These are phyloP conservation scores for Perizoma affinitatum DNA, from an alignment of 2,888 invertebrate species.

Conservation along the genomic window DNA sequence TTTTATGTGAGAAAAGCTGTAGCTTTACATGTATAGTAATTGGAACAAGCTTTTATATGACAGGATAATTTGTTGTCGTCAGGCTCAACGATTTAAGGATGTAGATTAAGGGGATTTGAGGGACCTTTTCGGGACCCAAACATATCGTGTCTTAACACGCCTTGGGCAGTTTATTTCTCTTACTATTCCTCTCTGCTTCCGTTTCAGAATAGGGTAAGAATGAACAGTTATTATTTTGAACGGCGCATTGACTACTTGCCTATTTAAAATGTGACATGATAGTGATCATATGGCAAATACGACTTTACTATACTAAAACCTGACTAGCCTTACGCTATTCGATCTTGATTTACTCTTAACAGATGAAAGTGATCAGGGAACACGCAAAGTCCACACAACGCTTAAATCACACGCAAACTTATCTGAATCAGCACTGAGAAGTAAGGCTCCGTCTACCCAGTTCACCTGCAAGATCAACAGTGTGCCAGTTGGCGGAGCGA, in stretches of 20 bases:
- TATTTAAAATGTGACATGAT: too few species aligned
- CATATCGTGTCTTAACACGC: too few species aligned
- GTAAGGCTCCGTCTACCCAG: slow-evolving; percentile 32
- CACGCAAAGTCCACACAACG: slow-evolving; percentile 41
- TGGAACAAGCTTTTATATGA: too few species aligned
- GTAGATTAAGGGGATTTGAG: too few species aligned
- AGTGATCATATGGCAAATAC: neutral
- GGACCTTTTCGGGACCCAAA: too few species aligned
- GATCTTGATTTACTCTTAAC: slow-evolving; percentile 19
- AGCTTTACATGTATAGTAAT: slow-evolving; percentile 13
- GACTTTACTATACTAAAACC: slow-evolving; percentile 7
- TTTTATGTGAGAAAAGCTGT: slow-evolving; percentile 32
- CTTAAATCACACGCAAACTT: slow-evolving; percentile 42
- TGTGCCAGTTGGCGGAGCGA: neutral
- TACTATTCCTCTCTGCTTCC: too few species aligned
- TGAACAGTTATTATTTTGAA: too few species aligned
- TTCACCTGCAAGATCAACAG: neutral
- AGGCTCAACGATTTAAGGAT: too few species aligned
- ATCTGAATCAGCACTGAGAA: slow-evolving; percentile 39
- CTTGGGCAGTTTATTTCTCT: too few species aligned
- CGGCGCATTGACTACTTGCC: too few species aligned
- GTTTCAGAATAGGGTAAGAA: too few species aligned
- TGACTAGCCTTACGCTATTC: slow-evolving; percentile 9
- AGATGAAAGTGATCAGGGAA: slow-evolving; percentile 32
- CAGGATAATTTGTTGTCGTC: too few species aligned